These are phyloP conservation scores for Chaetops frenatus DNA, from an alignment of 2,113 vertebrate species.

Conservation along the genomic window DNA sequence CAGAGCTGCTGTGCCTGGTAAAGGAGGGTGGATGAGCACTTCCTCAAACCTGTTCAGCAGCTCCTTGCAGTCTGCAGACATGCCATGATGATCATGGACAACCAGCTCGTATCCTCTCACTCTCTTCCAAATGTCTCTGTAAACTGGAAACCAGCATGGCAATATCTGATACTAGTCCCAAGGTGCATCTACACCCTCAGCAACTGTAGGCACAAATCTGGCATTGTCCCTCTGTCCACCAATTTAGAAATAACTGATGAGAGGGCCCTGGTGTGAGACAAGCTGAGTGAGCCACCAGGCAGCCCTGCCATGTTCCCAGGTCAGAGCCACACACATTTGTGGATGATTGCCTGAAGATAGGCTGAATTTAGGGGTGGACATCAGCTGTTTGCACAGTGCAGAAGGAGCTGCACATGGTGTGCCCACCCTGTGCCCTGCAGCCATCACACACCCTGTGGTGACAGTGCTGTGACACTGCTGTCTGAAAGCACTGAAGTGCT, in stretches of 20 bases:
- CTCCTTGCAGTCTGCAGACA: not conserved
- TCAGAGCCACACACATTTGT: fast-evolving
- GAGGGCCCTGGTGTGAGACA: not conserved
- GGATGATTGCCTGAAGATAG: fast-evolving
- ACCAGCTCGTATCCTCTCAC: not conserved
- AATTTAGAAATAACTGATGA: not conserved
- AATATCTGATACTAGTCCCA: not conserved
- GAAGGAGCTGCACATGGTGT: not conserved
- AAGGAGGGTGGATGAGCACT: not conserved
- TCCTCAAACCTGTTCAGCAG: not conserved
- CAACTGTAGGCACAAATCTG: not conserved
- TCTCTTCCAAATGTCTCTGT: not conserved
- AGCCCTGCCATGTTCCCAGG: not conserved
- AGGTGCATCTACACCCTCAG: not conserved
- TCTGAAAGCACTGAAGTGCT: not conserved
- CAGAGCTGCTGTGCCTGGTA: not conserved
- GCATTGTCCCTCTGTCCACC: not conserved
- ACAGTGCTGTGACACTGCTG: not conserved
- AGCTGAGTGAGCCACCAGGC: not conserved
- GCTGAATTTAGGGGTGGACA: not conserved
- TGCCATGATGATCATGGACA: not conserved
- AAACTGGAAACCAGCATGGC: not conserved
- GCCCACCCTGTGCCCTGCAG: not conserved
- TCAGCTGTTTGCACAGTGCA: not conserved
- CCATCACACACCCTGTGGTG: fast-evolving